Evolutionary conservation across 1,140 invertebrate species (phyloP).

Genomic region (Meloidogyne hapla): DNA sequence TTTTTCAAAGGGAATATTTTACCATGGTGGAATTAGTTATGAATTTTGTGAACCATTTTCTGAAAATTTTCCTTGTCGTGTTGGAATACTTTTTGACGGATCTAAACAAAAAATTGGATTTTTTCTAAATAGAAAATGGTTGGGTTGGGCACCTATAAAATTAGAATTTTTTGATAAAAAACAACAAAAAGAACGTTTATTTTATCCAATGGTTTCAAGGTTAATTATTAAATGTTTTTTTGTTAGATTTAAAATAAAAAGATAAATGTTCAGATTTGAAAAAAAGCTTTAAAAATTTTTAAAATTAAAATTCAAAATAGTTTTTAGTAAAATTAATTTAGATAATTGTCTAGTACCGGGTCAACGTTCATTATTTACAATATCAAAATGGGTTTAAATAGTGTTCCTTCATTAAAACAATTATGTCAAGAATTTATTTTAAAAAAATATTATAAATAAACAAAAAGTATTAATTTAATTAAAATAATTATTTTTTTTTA

Average conservation of each 20-base stretch:
- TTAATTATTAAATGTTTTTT: not conserved
- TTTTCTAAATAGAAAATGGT: slow-evolving; percentile 32
- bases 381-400: not conserved
- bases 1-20: slow-evolving; percentile 7
- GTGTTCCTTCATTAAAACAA: not conserved
- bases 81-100: slow-evolving; percentile 45
- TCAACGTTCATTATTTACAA: slow-evolving; percentile 25
- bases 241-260: slow-evolving; percentile 11
- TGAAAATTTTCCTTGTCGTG: slow-evolving; percentile 1
- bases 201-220: slow-evolving; percentile 49
- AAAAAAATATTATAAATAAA: not conserved
- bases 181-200: slow-evolving; percentile 24
- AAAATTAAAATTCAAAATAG: too few species aligned
- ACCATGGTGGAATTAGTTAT: not conserved
- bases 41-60: slow-evolving; percentile 18
- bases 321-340: not conserved
- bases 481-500: not conserved
- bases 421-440: slow-evolving; percentile 12
- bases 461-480: not conserved
- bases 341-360: slow-evolving; percentile 20
- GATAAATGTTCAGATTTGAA: too few species aligned
- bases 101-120: slow-evolving; percentile 32
- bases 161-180: slow-evolving; percentile 31
- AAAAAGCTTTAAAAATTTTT: too few species aligned
- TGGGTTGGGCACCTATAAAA: slow-evolving; percentile 29